Evolutionary conservation across 2,113 vertebrate species (phyloP), one percentile per base, ranked within the genome.

Genomic region (Hippopotamus amphibius): DNA sequence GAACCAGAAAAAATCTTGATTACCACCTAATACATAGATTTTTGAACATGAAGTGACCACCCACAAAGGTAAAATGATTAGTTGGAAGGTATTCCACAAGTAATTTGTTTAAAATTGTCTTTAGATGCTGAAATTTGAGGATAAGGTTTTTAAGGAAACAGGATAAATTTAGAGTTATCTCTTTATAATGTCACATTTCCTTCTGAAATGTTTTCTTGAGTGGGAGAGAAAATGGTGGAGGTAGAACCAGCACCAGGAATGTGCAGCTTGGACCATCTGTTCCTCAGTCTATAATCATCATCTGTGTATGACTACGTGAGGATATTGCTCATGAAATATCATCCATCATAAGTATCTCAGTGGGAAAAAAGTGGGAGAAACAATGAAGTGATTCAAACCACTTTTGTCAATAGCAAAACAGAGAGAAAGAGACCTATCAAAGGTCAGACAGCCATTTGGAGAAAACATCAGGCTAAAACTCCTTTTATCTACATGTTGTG

Each of bases 31-130:
- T 81, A 57, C 13, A 50, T 24, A 41, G 85, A 50, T n/a, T 77
- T 86, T 77, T 93, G 48, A 93, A 86, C 15, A 46, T 77, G 65
- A 92, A 94, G 41, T 69, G 26, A 95, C 8, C 22, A 85, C 57
- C 17, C 30, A 43, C 14, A 79, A 6, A 37, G 16, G 28, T 66
- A 76, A 74, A 95, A 82, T 43, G n/a, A 95, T 19, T 26, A 81
- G 33, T 26, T 46, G 16, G 59, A 65, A 89, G 21, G 8, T 15
- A 3, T 37, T 50, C 74, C 90, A 92, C 43, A 84, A 53, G 55
- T 11, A 84, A 74, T 84, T 63, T 77, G 53, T 41, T 79, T 50
- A 89, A 95, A 95, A 79, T 6, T 88, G 24, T 74, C 76, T 33
- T 72, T 28, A 90, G 83, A 50, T 74, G 43, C 28, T 61, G 12